These are phyloP conservation scores for Crax fasciolata DNA, from an alignment of 2,797 vertebrate species.

Conservation along the genomic window DNA sequence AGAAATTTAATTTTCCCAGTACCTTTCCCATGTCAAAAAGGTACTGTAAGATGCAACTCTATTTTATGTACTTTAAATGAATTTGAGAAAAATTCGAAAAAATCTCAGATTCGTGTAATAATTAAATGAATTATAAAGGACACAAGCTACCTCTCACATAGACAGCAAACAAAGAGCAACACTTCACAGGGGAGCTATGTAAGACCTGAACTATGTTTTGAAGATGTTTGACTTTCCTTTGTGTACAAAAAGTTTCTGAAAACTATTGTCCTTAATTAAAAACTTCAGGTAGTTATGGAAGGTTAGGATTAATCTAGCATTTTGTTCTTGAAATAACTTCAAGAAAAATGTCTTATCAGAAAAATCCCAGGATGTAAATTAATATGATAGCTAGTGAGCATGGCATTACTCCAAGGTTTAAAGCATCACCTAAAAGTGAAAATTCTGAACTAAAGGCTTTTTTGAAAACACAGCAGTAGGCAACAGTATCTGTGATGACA, in stretches of 20 bases:
- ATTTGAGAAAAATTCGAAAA: neutral
- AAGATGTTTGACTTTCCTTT: neutral
- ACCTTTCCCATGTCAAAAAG: neutral
- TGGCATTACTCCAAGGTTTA: neutral
- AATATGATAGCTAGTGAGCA: neutral
- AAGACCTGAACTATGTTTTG: neutral
- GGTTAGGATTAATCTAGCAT: neutral
- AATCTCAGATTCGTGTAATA: neutral
- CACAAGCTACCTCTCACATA: neutral
- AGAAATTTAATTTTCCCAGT: neutral
- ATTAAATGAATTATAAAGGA: neutral
- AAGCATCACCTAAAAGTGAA: neutral
- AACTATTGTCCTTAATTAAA: neutral
- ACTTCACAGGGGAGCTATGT: neutral
- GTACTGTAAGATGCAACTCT: neutral
- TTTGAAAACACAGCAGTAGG: conserved; percentile 3
- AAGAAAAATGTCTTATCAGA: neutral
- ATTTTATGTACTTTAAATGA: neutral
- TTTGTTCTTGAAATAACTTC: neutral
- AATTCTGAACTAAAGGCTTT: conserved; percentile 1
- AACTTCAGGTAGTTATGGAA: neutral
- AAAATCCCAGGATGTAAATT: neutral
- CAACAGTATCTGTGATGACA: conserved; percentile 23
- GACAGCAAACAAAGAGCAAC: neutral
- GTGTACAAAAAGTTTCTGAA: neutral